These are phyloP conservation scores for Latrodectus geometricus DNA, from an alignment of 1,140 invertebrate genomes.

Conservation along the genomic window DNA sequence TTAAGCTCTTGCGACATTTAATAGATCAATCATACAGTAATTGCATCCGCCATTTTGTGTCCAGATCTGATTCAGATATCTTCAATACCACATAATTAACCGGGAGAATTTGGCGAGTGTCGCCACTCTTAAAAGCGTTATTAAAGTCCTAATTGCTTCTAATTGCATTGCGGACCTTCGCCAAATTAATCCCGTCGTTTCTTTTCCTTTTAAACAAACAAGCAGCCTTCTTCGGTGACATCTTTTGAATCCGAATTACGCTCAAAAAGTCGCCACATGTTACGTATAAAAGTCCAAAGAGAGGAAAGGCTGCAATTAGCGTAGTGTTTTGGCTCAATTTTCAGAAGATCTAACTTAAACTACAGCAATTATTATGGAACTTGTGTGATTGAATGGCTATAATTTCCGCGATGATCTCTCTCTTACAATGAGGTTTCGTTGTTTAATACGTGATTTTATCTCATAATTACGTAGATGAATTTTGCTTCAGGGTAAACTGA, in stretches of 20 bases:
- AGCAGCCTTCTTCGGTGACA: conserved; percentile 20
- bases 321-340: conserved; percentile 43
- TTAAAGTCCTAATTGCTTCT: not conserved
- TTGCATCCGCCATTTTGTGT: not conserved
- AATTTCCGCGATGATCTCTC: conserved; percentile 7
- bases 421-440: not conserved
- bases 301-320: conserved; percentile 35
- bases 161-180: not conserved
- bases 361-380: not conserved
- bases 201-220: conserved; percentile 4
- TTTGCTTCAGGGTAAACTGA: not conserved
- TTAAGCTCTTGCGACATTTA: too few species aligned
- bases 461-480: conserved; percentile 16
- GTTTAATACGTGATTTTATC: conserved; percentile 45
- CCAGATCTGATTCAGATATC: not conserved
- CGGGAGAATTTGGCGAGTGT: not conserved
- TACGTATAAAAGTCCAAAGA: conserved; percentile 5
- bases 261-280: not conserved
- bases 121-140: not conserved
- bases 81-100: not conserved
- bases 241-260: not conserved
- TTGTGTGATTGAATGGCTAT: conserved; percentile 16
- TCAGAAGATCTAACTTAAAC: not conserved
- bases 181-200: not conserved
- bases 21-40: not conserved